These are phyloP conservation scores for Alca torda DNA, from an alignment of 2,797 vertebrate genomes.

Conservation along the genomic window DNA sequence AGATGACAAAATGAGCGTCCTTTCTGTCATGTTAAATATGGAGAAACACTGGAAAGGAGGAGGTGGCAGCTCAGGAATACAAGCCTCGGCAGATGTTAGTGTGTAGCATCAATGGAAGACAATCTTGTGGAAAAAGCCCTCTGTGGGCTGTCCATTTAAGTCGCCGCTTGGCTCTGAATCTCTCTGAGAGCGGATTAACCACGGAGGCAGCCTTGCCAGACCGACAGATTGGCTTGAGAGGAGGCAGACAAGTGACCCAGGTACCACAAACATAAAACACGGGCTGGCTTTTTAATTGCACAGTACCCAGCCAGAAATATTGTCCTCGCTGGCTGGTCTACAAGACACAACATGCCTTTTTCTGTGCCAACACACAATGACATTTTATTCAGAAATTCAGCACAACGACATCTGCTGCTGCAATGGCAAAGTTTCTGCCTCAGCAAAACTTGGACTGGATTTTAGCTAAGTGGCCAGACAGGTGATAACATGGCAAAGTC, in stretches of 20 bases:
- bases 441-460: not conserved
- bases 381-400: slow-evolving; percentile 30
- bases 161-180: not conserved
- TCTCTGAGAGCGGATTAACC: not conserved
- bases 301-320: slow-evolving; percentile 9
- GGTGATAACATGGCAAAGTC: not conserved
- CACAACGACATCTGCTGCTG: slow-evolving; percentile 23
- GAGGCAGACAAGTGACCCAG: slow-evolving; percentile 33
- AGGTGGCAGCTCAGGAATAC: not conserved
- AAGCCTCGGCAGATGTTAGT: not conserved
- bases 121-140: not conserved
- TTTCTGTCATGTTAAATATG: not conserved
- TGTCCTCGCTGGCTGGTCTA: slow-evolving; percentile 21
- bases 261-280: not conserved
- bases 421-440: not conserved
- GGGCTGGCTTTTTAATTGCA: not conserved
- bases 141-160: not conserved
- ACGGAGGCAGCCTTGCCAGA: not conserved
- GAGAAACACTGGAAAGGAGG: not conserved
- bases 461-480: not conserved
- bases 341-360: not conserved
- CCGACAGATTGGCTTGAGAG: not conserved
- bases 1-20: not conserved
- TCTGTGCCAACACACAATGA: not conserved
- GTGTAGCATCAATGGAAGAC: not conserved